phyloP scores from a whole-genome alignment of 2,113 vertebrate genomes.

The Seriola rivoliana region DNA sequence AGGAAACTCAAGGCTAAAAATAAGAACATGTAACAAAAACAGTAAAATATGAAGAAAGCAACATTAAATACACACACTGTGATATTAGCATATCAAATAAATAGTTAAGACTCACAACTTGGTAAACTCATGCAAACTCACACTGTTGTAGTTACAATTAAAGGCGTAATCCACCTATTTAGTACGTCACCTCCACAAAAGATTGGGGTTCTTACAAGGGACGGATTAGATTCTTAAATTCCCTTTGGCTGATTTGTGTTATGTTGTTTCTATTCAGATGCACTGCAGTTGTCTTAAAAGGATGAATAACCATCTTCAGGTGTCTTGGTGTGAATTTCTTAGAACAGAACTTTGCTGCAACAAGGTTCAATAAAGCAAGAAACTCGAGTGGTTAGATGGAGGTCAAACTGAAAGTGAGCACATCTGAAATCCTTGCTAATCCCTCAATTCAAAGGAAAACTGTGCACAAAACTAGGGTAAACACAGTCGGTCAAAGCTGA shows the following conservation, averaged over 20 bases:
- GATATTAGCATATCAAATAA: neutral
- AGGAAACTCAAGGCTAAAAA: neutral
- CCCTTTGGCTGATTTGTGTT: too few species aligned
- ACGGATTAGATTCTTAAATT: neutral
- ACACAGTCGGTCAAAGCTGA: neutral
- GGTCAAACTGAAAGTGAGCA: neutral
- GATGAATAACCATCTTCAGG: too few species aligned
- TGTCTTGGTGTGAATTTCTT: too few species aligned
- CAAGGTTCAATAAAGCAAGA: too few species aligned
- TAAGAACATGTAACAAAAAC: neutral
- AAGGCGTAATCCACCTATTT: neutral
- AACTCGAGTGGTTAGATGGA: too few species aligned
- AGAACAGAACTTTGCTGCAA: too few species aligned
- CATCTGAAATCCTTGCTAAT: neutral
- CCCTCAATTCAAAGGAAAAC: neutral
- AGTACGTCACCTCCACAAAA: neutral
- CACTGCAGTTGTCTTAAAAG: too few species aligned
- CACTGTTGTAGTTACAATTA: too few species aligned
- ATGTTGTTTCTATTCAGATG: too few species aligned
- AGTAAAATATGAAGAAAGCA: neutral
- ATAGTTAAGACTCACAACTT: too few species aligned
- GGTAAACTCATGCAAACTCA: too few species aligned
- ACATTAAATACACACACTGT: neutral
- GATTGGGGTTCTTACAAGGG: neutral
- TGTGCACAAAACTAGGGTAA: neutral